Evolutionary conservation across 2,113 vertebrate genomes (phyloP).

Genomic region (Ovibos moschatus): DNA sequence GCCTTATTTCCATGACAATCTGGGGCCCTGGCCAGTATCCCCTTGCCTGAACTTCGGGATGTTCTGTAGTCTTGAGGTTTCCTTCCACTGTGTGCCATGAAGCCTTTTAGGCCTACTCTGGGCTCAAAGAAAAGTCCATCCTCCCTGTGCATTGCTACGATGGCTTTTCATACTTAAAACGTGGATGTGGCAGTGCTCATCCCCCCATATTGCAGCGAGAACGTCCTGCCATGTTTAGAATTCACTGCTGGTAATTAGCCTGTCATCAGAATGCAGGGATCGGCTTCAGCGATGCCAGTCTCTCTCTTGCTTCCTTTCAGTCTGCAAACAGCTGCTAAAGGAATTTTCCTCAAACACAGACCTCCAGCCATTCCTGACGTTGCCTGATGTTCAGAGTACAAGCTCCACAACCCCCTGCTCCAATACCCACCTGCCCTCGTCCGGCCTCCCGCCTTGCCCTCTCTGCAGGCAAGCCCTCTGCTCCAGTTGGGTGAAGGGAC

Average conservation of each 20-base stretch:
- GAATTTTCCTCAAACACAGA: conserved; percentile 6
- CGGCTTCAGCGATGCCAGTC: neutral
- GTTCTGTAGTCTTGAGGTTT: neutral
- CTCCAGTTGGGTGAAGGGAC: neutral
- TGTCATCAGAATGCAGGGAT: neutral
- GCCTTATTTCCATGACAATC: neutral
- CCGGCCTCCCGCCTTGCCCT: neutral
- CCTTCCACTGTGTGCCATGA: neutral
- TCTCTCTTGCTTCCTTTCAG: neutral
- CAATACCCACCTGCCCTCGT: too few relatives aligned
- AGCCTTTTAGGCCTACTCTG: neutral
- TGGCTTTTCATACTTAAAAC: neutral
- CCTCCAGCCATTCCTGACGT: neutral
- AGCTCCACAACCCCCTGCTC: neutral
- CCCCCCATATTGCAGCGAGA: neutral
- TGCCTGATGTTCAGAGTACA: neutral
- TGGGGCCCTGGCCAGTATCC: neutral
- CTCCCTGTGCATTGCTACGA: neutral
- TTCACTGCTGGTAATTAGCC: neutral
- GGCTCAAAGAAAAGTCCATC: neutral
- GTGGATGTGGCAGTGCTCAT: neutral
- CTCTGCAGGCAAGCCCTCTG: neutral
- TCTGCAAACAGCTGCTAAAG: neutral
- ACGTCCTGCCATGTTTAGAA: neutral
- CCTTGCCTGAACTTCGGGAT: neutral